Base-by-base conservation (phyloP, 2,888 invertebrate species). In the Catotricha subobsoleta region DNA sequence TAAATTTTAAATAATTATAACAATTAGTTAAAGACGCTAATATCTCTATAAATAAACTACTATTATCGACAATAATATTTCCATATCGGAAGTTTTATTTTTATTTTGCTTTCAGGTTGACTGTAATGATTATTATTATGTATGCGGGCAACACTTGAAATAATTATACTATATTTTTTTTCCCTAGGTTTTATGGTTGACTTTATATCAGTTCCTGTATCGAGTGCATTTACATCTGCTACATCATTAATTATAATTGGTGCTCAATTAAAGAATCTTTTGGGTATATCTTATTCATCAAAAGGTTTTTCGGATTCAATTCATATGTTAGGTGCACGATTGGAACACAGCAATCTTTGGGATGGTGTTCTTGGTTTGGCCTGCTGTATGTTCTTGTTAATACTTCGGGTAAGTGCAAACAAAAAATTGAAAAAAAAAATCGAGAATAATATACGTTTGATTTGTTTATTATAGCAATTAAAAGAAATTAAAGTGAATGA, bases 221-320 rank as follows among this genome's bases (percentile, higher is more conserved):
- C 80, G 15, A 78, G 78, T 48, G 86, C 83, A 2, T 88, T 88
- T 58, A 86, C 86, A 31, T 78, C 84, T 2, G 86, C 82, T 9
- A 82, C 83, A 16, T 79, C 87, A 1, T 58, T 83, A 10, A 80
- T 83, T 50, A 83, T 88, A 49, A 71, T 77, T 30, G 65, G 69
- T 27, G 72, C 79, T 6, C 87, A 88, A 62, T 49, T 82, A 12
- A 81, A 80, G 62, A 76, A 74, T 39, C 63, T 84, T 37, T 61
- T 84, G 21, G 84, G 84, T 8, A 64, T 84, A 25, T 68, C 67
- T 49, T 71, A 76, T 56, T 64, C 72, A 42, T 76, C 78, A 3
- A 71, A 77, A 48, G 74, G 75, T n/a, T 69, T 80, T 42, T 49
- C 71, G 2, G 75, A 74, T 43, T 76, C 76, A 46, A 48, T 78